Percentiles rank a stretch among this genome's conserved stretches.
These are phyloP conservation scores for Tetrax tetrax DNA, from an alignment of 2,113 vertebrate genomes.

Conservation along the genomic window DNA sequence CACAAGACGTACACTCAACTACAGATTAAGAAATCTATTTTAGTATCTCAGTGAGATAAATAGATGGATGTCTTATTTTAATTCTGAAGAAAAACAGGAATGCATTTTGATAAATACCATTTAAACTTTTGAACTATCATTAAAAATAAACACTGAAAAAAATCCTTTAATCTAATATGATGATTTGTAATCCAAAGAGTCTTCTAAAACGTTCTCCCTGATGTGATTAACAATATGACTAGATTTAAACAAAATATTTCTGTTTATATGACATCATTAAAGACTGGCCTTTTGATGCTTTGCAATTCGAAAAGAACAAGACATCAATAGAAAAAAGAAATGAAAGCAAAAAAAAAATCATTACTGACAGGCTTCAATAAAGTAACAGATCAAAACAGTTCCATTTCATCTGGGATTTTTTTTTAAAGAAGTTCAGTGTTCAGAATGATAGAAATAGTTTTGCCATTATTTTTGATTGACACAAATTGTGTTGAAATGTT, in stretches of 20 bases:
- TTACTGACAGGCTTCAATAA: background rate
- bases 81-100: background rate
- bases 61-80: background rate
- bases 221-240: slow-evolving; percentile 23
- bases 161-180: background rate
- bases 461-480: slow-evolving; percentile 54
- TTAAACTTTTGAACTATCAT: background rate
- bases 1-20: background rate
- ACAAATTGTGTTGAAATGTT: slow-evolving; percentile 28
- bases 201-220: background rate
- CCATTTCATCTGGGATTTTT: background rate
- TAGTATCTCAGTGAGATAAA: background rate
- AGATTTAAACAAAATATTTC: slow-evolving; percentile 39
- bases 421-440: slow-evolving; percentile 1
- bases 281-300: background rate
- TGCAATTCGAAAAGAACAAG: slow-evolving; percentile 52
- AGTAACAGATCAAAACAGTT: background rate
- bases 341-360: slow-evolving; percentile 38
- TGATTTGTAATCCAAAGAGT: slow-evolving; percentile 16
- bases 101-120: slow-evolving; percentile 22
- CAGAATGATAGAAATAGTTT: slow-evolving; percentile 26
- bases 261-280: slow-evolving; percentile 49
- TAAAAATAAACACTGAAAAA: slow-evolving; percentile 1
- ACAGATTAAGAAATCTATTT: background rate
- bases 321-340: background rate